Conservation (phyloP, 2,113 vertebrate species). For the human (Homo sapiens) region DNA sequence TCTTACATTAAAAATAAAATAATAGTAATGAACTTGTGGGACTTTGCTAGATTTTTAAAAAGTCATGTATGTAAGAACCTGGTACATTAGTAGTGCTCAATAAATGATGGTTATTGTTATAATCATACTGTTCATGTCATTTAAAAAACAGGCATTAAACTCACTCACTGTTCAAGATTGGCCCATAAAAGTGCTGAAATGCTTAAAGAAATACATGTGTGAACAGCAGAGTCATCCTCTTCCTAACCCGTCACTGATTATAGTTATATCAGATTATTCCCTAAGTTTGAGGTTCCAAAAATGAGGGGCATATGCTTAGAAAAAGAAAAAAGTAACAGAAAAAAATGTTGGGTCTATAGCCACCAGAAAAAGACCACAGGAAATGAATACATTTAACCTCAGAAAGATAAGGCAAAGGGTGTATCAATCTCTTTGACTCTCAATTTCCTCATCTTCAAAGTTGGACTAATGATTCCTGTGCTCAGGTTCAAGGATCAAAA, state of each 20-base stretch:
- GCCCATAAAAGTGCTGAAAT: background rate
- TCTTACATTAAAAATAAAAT: background rate
- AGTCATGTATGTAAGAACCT: background rate
- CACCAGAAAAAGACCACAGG: background rate
- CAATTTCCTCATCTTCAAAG: slow-evolving; percentile 61
- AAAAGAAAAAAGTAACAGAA: background rate
- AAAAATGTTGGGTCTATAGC: background rate
- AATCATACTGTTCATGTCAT: background rate
- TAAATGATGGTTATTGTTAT: background rate
- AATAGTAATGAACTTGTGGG: background rate
- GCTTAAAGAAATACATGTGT: background rate
- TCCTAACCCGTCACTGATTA: background rate
- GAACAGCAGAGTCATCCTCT: background rate
- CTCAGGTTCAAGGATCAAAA: background rate
- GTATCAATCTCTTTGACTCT: background rate
- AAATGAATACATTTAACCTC: slow-evolving; percentile 52
- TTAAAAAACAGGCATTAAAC: background rate
- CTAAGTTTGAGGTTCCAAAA: background rate
- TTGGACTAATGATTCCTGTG: background rate
- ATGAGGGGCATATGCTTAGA: background rate
- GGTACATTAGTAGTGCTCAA: background rate
- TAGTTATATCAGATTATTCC: background rate
- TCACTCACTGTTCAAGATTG: background rate
- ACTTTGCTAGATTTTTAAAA: background rate
- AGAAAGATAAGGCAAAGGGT: background rate